phyloP scores from a whole-genome alignment of 2,113 vertebrate species.

The Datnioides undecimradiatus region DNA sequence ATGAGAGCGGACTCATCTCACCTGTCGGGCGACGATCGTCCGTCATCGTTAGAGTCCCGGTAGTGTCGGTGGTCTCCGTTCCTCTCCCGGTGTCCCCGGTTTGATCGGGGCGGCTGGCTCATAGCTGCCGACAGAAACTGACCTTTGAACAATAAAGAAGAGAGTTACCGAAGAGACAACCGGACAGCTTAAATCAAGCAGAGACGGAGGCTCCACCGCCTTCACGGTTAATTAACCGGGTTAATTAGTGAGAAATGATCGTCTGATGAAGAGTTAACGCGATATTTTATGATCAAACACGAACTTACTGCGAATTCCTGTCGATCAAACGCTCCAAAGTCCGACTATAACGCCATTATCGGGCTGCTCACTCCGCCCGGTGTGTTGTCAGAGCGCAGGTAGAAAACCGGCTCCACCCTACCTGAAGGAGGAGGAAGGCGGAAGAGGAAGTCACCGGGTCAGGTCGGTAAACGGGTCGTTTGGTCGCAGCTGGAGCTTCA shows the following conservation, averaged over 20 bases:
- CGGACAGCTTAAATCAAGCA: too few species aligned
- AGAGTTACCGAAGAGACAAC: background rate
- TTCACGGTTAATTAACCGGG: background rate
- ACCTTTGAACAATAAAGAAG: conserved; percentile 21
- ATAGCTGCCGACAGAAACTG: conserved; percentile 62
- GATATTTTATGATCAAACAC: background rate
- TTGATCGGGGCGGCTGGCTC: conserved; percentile 75
- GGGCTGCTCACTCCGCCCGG: background rate
- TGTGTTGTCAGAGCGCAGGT: conserved; percentile 23
- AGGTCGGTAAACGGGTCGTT: background rate
- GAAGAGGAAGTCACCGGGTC: conserved; percentile 4
- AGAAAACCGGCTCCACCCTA: conserved; percentile 54
- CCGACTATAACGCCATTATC: conserved; percentile 28
- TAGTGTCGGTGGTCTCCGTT: conserved; percentile 56
- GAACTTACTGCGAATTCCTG: conserved; percentile 43
- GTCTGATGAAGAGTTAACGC: background rate
- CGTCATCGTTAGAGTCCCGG: conserved; percentile 51
- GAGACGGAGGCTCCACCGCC: too few species aligned
- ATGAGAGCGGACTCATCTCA: conserved; percentile 5
- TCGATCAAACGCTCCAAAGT: background rate
- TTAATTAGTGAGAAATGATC: background rate
- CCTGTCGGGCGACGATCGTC: conserved; percentile 68
- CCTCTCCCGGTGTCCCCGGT: conserved; percentile 74
- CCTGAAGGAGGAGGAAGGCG: conserved; percentile 1
- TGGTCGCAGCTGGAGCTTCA: background rate